These are phyloP conservation scores for Columba janthina DNA, from an alignment of 2,113 vertebrate species.

Conservation along the genomic window DNA sequence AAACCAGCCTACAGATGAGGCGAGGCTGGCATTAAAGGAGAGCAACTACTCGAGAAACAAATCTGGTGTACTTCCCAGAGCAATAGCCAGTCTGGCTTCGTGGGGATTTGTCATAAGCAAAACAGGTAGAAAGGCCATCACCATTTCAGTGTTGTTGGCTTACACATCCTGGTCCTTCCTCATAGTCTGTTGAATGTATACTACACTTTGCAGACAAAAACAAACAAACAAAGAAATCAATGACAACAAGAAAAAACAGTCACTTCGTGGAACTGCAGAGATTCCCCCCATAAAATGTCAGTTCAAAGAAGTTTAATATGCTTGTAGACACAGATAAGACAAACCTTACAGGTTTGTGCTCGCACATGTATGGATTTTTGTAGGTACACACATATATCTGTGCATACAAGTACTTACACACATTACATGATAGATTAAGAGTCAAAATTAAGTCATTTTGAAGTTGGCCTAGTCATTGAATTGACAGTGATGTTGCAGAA, in stretches of 20 bases:
- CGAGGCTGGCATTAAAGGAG: not conserved
- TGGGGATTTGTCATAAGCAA: not conserved
- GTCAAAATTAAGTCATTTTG: not conserved
- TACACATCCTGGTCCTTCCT: not conserved
- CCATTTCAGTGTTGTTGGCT: not conserved
- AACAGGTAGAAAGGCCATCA: not conserved
- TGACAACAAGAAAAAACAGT: too few relatives aligned
- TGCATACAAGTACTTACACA: not conserved
- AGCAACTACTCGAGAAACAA: not conserved
- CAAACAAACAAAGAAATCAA: not conserved
- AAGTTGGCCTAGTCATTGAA: not conserved
- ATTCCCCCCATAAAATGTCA: not conserved
- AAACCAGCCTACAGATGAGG: not conserved
- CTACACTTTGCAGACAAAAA: not conserved
- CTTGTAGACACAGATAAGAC: not conserved
- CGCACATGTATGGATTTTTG: not conserved
- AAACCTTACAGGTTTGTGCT: not conserved
- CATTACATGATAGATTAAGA: not conserved
- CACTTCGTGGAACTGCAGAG: not conserved
- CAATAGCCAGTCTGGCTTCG: not conserved
- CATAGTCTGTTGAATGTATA: not conserved
- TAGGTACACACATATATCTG: not conserved
- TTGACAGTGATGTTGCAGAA: not conserved
- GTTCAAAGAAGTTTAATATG: not conserved
- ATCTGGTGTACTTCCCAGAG: not conserved